Percentiles rank a stretch among this genome's conserved stretches.
Conservation (phyloP, 2,888 invertebrate species). For the Stenchaetothrips biformis region DNA sequence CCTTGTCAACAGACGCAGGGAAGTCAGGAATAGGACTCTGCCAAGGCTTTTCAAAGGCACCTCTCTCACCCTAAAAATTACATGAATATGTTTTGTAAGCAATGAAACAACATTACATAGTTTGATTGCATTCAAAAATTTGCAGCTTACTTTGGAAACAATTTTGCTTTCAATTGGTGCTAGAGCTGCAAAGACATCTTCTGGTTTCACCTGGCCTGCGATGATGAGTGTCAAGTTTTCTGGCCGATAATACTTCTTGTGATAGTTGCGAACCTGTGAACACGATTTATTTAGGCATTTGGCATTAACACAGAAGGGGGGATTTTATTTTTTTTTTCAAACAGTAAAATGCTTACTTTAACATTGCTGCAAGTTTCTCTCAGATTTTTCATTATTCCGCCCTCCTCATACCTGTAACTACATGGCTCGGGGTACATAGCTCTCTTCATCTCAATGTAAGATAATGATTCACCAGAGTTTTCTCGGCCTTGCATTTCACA, state of each 20-base stretch:
- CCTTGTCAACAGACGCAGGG: constrained; percentile 53
- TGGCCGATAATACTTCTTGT: constrained; percentile 79
- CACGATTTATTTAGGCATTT: constrained; percentile 25
- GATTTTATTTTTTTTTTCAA: constrained; percentile 1
- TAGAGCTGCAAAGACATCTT: constrained; percentile 69
- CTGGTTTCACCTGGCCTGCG: constrained; percentile 71
- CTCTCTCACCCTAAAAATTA: constrained; percentile 48
- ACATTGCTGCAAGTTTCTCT: constrained; percentile 72
- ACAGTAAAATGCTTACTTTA: constrained; percentile 55
- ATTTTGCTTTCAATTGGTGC: constrained; percentile 72
- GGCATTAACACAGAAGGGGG: neutral
- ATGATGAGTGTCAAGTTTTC: constrained; percentile 82
- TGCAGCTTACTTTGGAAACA: constrained; percentile 54
- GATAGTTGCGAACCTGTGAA: constrained; percentile 67
- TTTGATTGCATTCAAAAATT: neutral
- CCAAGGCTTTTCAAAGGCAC: constrained; percentile 70
- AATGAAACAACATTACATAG: neutral
- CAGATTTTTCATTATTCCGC: constrained; percentile 79
- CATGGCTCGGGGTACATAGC: constrained; percentile 74
- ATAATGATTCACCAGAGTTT: constrained; percentile 69
- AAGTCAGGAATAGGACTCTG: constrained; percentile 63
- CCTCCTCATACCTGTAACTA: constrained; percentile 80
- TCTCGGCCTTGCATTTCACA: constrained; percentile 90
- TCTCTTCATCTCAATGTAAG: constrained; percentile 59
- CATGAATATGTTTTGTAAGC: neutral